Percentiles rank a stretch among this genome's conserved stretches.
Evolutionary conservation across 2,113 vertebrate species (phyloP).

Genomic region (Anseranas semipalmata): DNA sequence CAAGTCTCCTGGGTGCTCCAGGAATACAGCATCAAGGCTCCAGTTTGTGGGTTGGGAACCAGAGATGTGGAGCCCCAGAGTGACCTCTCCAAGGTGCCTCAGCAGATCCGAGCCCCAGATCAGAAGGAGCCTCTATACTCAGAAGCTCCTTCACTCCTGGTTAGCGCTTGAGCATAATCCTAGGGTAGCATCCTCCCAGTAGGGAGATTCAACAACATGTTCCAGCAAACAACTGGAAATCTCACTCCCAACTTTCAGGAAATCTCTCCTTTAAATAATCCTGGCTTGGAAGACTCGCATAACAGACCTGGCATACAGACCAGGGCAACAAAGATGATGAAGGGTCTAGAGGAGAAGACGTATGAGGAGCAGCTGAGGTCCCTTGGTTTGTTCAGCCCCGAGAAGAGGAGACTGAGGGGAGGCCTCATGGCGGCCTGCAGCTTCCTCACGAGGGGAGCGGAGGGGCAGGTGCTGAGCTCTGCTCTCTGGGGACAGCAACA

Average conservation of each 20-base stretch:
- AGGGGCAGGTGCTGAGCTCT: too few species aligned
- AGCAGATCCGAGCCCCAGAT: not conserved
- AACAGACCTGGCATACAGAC: fast-evolving
- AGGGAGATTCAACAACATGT: fast-evolving
- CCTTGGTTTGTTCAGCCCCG: too few species aligned
- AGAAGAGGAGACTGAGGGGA: too few species aligned
- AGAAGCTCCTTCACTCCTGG: not conserved
- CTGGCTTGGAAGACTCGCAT: not conserved
- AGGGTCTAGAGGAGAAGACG: too few species aligned
- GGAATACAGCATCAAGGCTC: fast-evolving
- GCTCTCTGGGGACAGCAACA: too few species aligned
- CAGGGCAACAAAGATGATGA: too few species aligned
- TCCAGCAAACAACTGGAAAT: not conserved
- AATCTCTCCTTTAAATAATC: not conserved
- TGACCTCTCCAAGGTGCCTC: not conserved
- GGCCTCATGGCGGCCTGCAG: too few species aligned
- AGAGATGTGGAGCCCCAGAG: not conserved
- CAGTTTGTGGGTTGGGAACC: fast-evolving
- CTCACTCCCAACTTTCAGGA: not conserved
- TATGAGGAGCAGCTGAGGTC: too few species aligned
- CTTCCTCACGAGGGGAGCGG: too few species aligned
- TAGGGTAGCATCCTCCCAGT: not conserved
- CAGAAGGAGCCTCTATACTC: not conserved
- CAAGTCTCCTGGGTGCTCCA: too few species aligned
- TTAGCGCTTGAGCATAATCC: fast-evolving